Base-by-base conservation (phyloP, 2,797 vertebrate species). In the Coracias cyanogaster region DNA sequence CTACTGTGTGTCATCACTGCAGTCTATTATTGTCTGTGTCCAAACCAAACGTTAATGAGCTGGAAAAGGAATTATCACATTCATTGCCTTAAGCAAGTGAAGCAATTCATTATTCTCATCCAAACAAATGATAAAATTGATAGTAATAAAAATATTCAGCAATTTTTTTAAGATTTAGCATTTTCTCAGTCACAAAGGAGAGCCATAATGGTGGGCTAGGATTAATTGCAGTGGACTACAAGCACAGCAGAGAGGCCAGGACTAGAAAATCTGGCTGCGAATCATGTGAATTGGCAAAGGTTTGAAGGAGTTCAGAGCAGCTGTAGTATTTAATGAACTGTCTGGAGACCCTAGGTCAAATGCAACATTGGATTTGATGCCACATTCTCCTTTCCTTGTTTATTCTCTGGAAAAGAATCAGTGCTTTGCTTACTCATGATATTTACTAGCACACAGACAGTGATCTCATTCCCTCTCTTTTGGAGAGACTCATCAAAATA, bases 151-250 rank as follows among this genome's bases (percentile, higher is more conserved):
- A 86, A 89, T 16, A 14, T 26, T 69, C 69, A 86, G 29, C 31
- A 72, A 73, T 86, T 90, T 93, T 41, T 69, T 72, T 9, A 80
- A 35, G 39, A 54, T 80, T 39, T 65, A 66, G 9, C 46, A 35
- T 85, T 86, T 96, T 45, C 55, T 93, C 58, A 80, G 73, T 89
- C 39, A 76, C 35, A 88, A 92, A 81, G 39, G 52, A 87, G 90
- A 95, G 45, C 45, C 13, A 0, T 67, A 86, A 31, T 0, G 3
- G 43, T 31, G 74, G 69, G 41, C 28, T 29, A 57, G 48, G 71
- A 72, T 90, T 88, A 94, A 84, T 2, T 82, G 64, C 71, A 91
- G 60, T 29, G 24, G 60, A 61, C 48, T 46, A 80, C 31, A 66
- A 15, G 69, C 70, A 82, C 21, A 89, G 71, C 29, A 79, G 49